Evolutionary conservation across 2,888 invertebrate species (phyloP).

Genomic region (Exocentrus adspersus): DNA sequence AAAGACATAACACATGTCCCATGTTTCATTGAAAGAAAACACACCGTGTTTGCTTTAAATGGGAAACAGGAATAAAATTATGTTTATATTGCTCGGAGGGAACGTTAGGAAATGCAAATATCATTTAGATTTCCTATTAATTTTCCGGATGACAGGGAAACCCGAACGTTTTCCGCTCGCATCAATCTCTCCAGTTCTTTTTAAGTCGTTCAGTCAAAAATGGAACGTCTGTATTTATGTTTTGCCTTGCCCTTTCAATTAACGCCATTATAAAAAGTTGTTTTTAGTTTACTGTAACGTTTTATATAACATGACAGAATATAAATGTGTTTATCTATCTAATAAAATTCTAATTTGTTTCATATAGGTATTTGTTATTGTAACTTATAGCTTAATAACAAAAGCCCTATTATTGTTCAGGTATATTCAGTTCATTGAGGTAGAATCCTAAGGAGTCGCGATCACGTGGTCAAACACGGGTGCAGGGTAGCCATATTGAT

Average conservation of each 20-base stretch:
- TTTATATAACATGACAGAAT: too few species aligned
- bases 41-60: slow-evolving; percentile 18
- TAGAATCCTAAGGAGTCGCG: too few species aligned
- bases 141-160: slow-evolving; percentile 16
- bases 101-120: slow-evolving; percentile 22
- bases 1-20: slow-evolving; percentile 40
- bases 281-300: too few species aligned
- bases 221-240: neutral
- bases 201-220: neutral
- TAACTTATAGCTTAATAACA: too few species aligned
- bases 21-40: slow-evolving; percentile 26
- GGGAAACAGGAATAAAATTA: slow-evolving; percentile 10
- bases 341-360: too few species aligned
- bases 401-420: too few species aligned
- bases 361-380: too few species aligned
- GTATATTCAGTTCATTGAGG: too few species aligned
- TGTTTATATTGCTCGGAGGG: slow-evolving; percentile 15
- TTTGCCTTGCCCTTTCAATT: neutral
- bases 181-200: slow-evolving; percentile 3
- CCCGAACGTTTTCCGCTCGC: slow-evolving; percentile 8
- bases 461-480: too few species aligned
- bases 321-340: too few species aligned
- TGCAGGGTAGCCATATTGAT: too few species aligned
- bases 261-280: neutral
- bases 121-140: slow-evolving; percentile 24